phyloP scores from a whole-genome alignment of 2,113 vertebrate genomes.

The Stictonetta naevosa region DNA sequence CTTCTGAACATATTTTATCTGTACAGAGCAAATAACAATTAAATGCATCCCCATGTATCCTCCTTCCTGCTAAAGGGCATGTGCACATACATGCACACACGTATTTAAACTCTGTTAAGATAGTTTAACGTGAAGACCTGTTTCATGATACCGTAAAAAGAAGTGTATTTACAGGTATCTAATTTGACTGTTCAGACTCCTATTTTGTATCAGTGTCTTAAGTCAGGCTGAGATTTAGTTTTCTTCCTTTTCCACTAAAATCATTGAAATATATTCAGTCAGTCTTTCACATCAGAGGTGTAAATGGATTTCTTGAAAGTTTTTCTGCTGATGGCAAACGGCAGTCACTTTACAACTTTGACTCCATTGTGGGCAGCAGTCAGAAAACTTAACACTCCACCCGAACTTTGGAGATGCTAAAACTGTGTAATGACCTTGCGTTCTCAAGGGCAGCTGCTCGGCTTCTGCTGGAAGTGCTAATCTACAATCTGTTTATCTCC shows the following conservation, averaged over 20 bases:
- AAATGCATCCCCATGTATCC: neutral
- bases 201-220: slow-evolving; percentile 44
- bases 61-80: neutral
- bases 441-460: slow-evolving; percentile 57
- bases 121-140: neutral
- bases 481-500: slow-evolving; percentile 55
- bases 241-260: slow-evolving; percentile 50
- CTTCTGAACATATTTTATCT: neutral
- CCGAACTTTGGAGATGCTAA: slow-evolving; percentile 67
- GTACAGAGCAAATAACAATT: neutral
- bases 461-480: slow-evolving; percentile 58
- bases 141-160: slow-evolving; percentile 32
- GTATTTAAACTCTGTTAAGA: neutral
- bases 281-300: slow-evolving; percentile 78
- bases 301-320: slow-evolving; percentile 82
- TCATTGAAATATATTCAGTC: slow-evolving; percentile 74
- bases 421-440: slow-evolving; percentile 74
- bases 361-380: slow-evolving; percentile 68
- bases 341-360: slow-evolving; percentile 73
- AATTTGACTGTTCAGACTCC: slow-evolving; percentile 2
- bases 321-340: slow-evolving; percentile 68
- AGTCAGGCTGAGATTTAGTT: slow-evolving; percentile 46
- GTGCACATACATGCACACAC: neutral
- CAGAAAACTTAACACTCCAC: slow-evolving; percentile 56
- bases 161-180: slow-evolving; percentile 74